Conservation (phyloP, 2,113 vertebrate genomes). For the Motacilla tschutschensis region DNA sequence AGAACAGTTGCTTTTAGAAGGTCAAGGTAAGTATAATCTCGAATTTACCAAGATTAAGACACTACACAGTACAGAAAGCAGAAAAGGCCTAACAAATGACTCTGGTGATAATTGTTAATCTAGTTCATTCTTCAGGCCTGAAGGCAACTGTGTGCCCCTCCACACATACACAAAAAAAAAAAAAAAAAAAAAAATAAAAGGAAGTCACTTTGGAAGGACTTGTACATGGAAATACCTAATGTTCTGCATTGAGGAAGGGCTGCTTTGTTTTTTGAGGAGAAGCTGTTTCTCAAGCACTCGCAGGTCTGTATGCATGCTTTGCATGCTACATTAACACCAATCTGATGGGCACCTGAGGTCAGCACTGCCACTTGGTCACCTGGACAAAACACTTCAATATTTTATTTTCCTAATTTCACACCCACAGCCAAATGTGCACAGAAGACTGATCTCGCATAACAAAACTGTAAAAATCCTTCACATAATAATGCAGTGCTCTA, state of each 20-base stretch:
- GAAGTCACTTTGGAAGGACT: neutral
- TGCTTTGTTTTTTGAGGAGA: neutral
- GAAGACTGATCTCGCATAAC: neutral
- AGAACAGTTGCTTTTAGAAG: neutral
- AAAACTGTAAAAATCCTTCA: neutral
- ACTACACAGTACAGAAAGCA: neutral
- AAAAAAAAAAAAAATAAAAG: neutral
- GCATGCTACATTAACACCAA: neutral
- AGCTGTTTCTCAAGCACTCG: neutral
- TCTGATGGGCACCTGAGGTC: neutral
- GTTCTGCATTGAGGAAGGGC: neutral
- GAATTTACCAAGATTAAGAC: conserved; percentile 1
- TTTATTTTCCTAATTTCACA: neutral
- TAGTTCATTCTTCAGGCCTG: neutral
- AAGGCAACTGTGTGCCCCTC: neutral
- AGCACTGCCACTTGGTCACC: neutral
- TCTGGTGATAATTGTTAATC: neutral
- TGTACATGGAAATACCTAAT: neutral
- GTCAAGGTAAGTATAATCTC: neutral
- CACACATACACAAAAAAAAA: neutral
- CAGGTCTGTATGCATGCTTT: neutral
- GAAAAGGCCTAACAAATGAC: neutral
- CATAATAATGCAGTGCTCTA: neutral
- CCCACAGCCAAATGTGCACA: neutral
- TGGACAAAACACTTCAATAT: neutral